Evolutionary conservation across 2,888 invertebrate genomes (phyloP), one percentile per base, ranked within the genome.

Genomic region (Orthosia gracilis): DNA sequence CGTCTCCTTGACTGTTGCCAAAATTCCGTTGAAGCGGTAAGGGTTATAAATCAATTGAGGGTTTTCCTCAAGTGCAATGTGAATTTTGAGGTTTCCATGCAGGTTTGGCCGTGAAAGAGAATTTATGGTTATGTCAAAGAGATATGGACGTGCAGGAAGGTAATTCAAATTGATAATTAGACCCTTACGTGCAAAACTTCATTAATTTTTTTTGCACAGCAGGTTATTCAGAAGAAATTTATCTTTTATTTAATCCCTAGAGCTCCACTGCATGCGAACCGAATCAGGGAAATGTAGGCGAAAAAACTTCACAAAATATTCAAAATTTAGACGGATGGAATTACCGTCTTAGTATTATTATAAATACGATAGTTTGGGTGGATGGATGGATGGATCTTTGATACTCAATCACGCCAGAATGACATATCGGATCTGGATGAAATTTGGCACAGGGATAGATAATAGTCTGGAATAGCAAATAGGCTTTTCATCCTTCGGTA

Each of bases 41-140:
- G 54, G 61, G 45, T 17, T 18, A 67, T 83, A 50, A 73, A 73
- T 78, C 5, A 57, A n/a, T 21, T 4, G 50, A n/a, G 77, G 77
- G 49, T 80, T 78, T 76, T 69, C 77, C 82, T 76, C 49, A 77
- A 58, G 17, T 55, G 13, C 17, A 13, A 62, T 58, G 45, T 49
- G 13, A 69, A 45, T 59, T 74, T 66, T 54, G 12, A 13, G 40
- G 40, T 77, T 55, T 50, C n/a, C 13, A 54, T 62, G 65, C 49
- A 65, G 52, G 65, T 76, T n/a, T 63, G 63, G 50, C 71, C 61
- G n/a, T 63, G 17, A 40, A 23, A 12, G 3, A 61, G 11, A n/a
- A 55, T 49, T 45, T 54, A 55, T 49, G 26, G 1, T 17, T 5
- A 18, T 23, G 61, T 18, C 49, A 50, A 18, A 18, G 9, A 23